Evolutionary conservation across 2,888 invertebrate genomes (phyloP).

Genomic region (Meiosimyza decipiens): DNA sequence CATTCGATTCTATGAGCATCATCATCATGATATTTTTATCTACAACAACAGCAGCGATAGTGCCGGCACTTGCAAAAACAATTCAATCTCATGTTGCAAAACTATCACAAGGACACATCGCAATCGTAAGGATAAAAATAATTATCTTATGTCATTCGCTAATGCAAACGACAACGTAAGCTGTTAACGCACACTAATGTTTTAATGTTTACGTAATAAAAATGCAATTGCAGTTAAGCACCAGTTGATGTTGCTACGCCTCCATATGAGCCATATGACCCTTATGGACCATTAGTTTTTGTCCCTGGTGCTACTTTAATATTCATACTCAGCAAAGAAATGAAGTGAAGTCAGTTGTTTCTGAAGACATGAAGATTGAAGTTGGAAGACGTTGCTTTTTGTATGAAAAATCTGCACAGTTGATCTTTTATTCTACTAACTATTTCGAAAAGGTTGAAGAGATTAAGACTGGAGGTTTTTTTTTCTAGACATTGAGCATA

Average conservation of each 20-base stretch:
- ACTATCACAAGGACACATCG: not conserved
- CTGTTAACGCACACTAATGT: slow-evolving; percentile 25
- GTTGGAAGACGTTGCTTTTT: too few relatives aligned
- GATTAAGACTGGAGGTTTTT: too few relatives aligned
- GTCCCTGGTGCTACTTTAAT: slow-evolving; percentile 28
- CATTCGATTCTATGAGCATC: not conserved
- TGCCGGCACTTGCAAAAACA: slow-evolving; percentile 35
- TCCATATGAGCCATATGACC: slow-evolving; percentile 11
- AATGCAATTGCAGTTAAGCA: slow-evolving; percentile 61
- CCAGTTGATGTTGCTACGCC: slow-evolving; percentile 24
- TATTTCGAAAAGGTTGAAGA: too few relatives aligned
- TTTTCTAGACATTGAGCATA: too few relatives aligned
- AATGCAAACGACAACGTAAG: not conserved
- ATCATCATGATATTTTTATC: not conserved
- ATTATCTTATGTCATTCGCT: slow-evolving; percentile 21
- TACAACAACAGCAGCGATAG: slow-evolving; percentile 25
- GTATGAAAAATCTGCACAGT: too few relatives aligned
- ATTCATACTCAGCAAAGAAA: too few relatives aligned
- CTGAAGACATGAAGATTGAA: too few relatives aligned
- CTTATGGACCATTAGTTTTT: slow-evolving; percentile 1
- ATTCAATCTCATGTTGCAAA: slow-evolving; percentile 35
- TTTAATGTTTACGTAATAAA: slow-evolving; percentile 57
- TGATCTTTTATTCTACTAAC: too few relatives aligned
- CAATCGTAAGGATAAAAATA: slow-evolving; percentile 3
- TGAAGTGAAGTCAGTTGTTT: too few relatives aligned